Percentiles rank a stretch among this genome's conserved stretches.
Conservation (phyloP, 1,140 invertebrate genomes). For the Meteorus sp. region DNA sequence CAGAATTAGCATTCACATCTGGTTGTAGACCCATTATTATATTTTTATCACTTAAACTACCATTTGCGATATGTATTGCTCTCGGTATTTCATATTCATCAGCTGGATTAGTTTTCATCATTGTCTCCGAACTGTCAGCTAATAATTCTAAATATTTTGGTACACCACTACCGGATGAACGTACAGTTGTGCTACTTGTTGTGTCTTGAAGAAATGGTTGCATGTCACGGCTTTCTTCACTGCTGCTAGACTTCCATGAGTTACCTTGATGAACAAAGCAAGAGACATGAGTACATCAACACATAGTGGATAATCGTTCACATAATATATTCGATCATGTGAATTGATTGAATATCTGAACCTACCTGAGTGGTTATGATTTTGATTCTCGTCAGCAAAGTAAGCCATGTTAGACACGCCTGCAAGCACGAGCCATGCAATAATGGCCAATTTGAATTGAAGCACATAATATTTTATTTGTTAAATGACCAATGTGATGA, state of each 20-base stretch:
- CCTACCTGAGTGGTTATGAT: slow-evolving; percentile 60
- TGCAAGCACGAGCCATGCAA: slow-evolving; percentile 55
- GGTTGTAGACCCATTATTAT: not conserved
- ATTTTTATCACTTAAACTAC: slow-evolving; percentile 17
- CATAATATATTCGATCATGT: not conserved
- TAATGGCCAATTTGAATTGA: slow-evolving; percentile 57
- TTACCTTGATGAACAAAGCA: slow-evolving; percentile 43
- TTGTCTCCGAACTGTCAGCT: slow-evolving; percentile 53
- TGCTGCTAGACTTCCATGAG: slow-evolving; percentile 54
- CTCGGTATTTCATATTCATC: slow-evolving; percentile 66
- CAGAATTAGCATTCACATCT: not conserved
- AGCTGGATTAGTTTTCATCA: slow-evolving; percentile 44
- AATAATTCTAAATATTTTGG: slow-evolving; percentile 66
- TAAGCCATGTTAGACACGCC: slow-evolving; percentile 61
- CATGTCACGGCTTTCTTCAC: slow-evolving; percentile 50
- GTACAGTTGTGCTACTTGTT: slow-evolving; percentile 34
- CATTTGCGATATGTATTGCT: slow-evolving; percentile 41
- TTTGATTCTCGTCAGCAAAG: slow-evolving; percentile 62
- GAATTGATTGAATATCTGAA: slow-evolving; percentile 21
- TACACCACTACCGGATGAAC: slow-evolving; percentile 36
- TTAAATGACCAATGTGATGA: slow-evolving; percentile 75
- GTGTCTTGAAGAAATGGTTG: slow-evolving; percentile 52
- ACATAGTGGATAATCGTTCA: slow-evolving; percentile 2
- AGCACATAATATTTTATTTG: slow-evolving; percentile 40
- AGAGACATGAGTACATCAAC: not conserved